Evolutionary conservation across 2,888 invertebrate species (phyloP), one percentile per base, ranked within the genome.

Genomic region (Drosophila meridionalis): DNA sequence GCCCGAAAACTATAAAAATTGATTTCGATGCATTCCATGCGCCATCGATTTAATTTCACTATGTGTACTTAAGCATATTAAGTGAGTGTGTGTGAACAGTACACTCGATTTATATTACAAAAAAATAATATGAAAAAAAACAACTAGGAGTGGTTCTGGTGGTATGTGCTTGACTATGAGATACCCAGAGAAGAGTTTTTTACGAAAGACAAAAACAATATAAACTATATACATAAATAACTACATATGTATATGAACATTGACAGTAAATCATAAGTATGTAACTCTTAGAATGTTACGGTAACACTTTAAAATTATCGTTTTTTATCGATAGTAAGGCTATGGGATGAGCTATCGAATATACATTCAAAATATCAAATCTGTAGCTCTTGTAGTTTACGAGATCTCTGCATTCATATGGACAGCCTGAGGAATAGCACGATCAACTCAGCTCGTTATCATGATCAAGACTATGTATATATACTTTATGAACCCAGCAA

Each of bases 1-100:
- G 78, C 73, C 73, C 77, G 82, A 63, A 76, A 84, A 85, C 77
- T 79, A 79, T 76, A 70, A 69, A 76, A 76, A 66, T 82, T 70
- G 60, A 76, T 76, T 80, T 76, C 58, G 62, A 45, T 74, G 69
- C 55, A 68, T 83, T 73, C 70, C 58, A 57, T 80, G 68, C 53
- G 70, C 70, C 75, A 76, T 77, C 65, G 70, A 74, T 78, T 78
- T 71, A 56, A 74, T 73, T 75, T 76, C 38, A 45, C 64, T 60
- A 69, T 79, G 65, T 81, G 61, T 77, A 77, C 81, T 76, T 72
- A 75, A 76, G 79, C 79, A 72, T 71, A 77, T 73, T 77, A 76
- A 73, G 69, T 65, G 61, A 43, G 68, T 71, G 60, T 66, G 53
- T 66, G 53, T 66, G 61, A 72, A 66, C 30, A 42, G 60, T 30